Percentiles rank a stretch among this genome's conserved stretches.
These are phyloP conservation scores for Resseliella maxima DNA, from an alignment of 2,888 invertebrate genomes.

Conservation along the genomic window DNA sequence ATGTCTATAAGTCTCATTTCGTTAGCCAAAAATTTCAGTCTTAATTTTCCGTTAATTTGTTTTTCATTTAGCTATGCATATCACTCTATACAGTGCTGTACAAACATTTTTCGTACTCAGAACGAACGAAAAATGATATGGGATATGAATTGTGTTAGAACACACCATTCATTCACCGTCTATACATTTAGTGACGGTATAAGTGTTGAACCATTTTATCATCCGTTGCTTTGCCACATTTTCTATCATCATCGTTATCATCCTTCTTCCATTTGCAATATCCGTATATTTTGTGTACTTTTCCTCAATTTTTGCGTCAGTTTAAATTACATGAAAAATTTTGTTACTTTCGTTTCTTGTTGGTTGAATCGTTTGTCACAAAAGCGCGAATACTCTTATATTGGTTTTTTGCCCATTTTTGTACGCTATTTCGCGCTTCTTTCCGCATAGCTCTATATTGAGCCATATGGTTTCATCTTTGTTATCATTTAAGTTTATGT, in stretches of 20 bases:
- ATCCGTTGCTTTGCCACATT: not conserved
- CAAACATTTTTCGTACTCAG: not conserved
- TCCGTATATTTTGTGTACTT: slow-evolving; percentile 22
- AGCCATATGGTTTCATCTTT: not conserved
- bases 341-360: slow-evolving; percentile 5
- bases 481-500: slow-evolving; percentile 18
- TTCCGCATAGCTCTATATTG: not conserved
- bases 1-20: slow-evolving; percentile 28
- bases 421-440: not conserved
- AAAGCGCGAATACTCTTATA: too few relatives aligned
- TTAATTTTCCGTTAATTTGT: slow-evolving; percentile 44
- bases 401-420: too few relatives aligned
- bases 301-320: slow-evolving; percentile 24
- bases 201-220: slow-evolving; percentile 6
- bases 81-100: not conserved
- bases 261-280: not conserved
- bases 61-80: slow-evolving; percentile 36
- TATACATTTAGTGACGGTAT: not conserved
- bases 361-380: too few relatives aligned
- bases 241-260: not conserved
- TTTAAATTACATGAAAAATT: slow-evolving; percentile 10
- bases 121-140: too few relatives aligned
- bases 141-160: too few relatives aligned
- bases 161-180: too few relatives aligned
- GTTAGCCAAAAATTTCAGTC: slow-evolving; percentile 28